Evolutionary conservation across 2,113 vertebrate genomes (phyloP), one percentile per base, ranked within the genome.

Genomic region (Lipophrys pholis): DNA sequence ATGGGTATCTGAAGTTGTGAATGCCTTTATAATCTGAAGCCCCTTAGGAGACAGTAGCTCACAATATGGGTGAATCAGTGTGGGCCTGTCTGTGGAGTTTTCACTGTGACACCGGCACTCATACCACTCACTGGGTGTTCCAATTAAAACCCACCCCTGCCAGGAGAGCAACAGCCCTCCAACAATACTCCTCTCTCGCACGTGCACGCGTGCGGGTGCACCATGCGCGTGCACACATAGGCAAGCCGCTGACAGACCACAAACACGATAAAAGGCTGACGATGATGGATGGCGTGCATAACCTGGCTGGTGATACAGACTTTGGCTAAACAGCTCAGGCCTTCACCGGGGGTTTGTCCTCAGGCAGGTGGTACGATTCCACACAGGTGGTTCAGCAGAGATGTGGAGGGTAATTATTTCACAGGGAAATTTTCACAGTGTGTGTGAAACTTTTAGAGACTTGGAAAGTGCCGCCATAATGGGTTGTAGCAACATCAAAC

Each of bases 131-230:
- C 88, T 87, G 85, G 87, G 92, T 88, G 91, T 90, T 90, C 93
- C 92, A 94, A 93, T 93, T 94, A 94, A 93, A 93, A 89, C 69
- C 74, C 83, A 84, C 88, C 87, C 93, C 91, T 89, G 90, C 90
- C 90, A 91, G 85, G 85, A 92, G 81, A 83, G 78, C 90, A 89
- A 91, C 83, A 87, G 88, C 87, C 81, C 86, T 84, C 82, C 90
- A 85, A 91, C 89, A 91, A 92, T 91, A 87, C 88, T 71, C 69
- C 39, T 67, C 74, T 84, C 82, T 62, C 56, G 51, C 78, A 80
- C 75, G 58, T 68, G 30, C 74, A 76, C 77, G 55, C 63, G 50
- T 6, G 62, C 73, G 63, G 68, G 63, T 76, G 70, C 82, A 70
- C 78, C 48, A 76, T 17, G 46, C 73, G 63, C 70, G 63, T 76